Base-by-base conservation (phyloP, 2,797 vertebrate species). In the Artibeus jamaicensis region DNA sequence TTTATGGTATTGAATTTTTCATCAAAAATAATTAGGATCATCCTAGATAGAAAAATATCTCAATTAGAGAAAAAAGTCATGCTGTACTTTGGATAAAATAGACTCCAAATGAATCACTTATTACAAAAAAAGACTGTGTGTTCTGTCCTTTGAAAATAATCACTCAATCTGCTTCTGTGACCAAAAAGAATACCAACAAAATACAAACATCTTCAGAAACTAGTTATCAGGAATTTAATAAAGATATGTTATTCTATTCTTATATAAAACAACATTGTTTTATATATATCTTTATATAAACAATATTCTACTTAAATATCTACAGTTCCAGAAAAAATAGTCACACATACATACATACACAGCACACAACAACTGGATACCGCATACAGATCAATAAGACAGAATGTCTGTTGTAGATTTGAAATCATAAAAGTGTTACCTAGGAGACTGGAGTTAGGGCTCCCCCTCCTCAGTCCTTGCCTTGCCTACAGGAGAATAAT, bases 141-240 rank as follows among this genome's bases (percentile, higher is more conserved):
- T 78, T 65, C 6, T 39, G 8, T 83, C 84, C 44, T 85, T 86
- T 96, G 77, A 93, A 96, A 95, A 59, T 71, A 74, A 29, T 39
- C 9, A 76, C 21, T 81, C 73, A 26, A 2, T 77, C 50, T 91
- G 24, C 29, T 9, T 39, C 74, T 81, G 6, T 88, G 24, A 59
- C 6, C 3, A 68, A 87, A 65, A 50, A 39, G 1, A 73, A 71
- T 34, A 7, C 78, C 73, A 78, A 65, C 8, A 79, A 85, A 68
- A 86, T 62, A 42, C 0, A 83, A 24, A 22, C 5, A 22, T 73
- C 22, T 32, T 65, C 29, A 37, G 86, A 73, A 50, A 44, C 46
- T 77, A 21, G 12, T 62, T 68, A 15, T 19, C 48, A 92, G 82
- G 78, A 84, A 39, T 74, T 42, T 70, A 53, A 88, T 76, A 10